These are phyloP conservation scores for Andricus grossulariae DNA, from an alignment of 1,140 invertebrate genomes.

Conservation along the genomic window DNA sequence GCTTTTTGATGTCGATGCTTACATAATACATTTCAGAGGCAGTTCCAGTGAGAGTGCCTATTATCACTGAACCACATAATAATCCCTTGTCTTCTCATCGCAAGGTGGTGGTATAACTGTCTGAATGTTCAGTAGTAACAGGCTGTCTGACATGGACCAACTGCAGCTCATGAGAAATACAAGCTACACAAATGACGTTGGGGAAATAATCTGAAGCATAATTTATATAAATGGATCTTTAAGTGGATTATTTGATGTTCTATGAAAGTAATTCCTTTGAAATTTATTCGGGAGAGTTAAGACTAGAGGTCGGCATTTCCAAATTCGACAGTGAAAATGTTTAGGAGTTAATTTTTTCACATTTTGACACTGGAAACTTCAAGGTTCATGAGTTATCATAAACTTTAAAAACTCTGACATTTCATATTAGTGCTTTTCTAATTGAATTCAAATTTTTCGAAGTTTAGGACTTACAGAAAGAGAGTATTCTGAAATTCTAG, in stretches of 20 bases:
- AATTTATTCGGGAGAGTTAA: too few relatives aligned
- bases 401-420: too few relatives aligned
- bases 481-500: too few relatives aligned
- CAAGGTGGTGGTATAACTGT: constrained; percentile 3
- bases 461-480: too few relatives aligned
- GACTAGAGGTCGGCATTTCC: too few relatives aligned
- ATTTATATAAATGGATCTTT: constrained; percentile 9
- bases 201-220: constrained; percentile 4
- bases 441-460: too few relatives aligned
- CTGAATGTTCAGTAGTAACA: constrained; percentile 28
- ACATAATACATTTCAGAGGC: constrained; percentile 3
- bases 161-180: neutral
- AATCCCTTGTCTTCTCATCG: constrained; percentile 26
- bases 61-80: constrained; percentile 23
- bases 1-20: neutral
- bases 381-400: too few relatives aligned
- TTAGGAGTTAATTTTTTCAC: too few relatives aligned
- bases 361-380: too few relatives aligned
- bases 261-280: neutral
- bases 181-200: constrained; percentile 8
- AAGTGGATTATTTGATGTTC: neutral
- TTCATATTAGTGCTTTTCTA: too few relatives aligned
- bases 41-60: constrained; percentile 17
- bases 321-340: too few relatives aligned
- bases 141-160: constrained; percentile 16